Evolutionary conservation across 2,888 invertebrate genomes (phyloP), one percentile per base, ranked within the genome.

Genomic region (Caenorhabditis angaria): DNA sequence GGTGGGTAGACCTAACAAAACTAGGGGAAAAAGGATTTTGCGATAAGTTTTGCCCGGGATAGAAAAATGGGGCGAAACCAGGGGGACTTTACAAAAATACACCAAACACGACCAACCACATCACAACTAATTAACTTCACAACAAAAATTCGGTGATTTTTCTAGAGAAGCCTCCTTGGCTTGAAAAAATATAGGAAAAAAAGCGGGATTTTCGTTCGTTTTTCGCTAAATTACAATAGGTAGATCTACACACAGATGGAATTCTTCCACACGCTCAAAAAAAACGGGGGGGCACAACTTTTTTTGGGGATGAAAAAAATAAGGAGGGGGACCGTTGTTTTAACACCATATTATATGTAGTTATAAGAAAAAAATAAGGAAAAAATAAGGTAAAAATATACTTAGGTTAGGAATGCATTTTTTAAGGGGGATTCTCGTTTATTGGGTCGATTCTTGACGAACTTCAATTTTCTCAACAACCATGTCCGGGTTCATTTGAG

Each of bases 401-500:
- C n/a, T n/a, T n/a, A n/a, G n/a, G 32, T 32, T 5, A 12, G 32
- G 32, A 32, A 32, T 32, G 32, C 32, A 18, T 41, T 3, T 41
- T 10, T 5, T 3, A 41, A 12, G 6, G 41, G 3, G 47, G 41
- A 47, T 50, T 24, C 24, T n/a, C 28, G 28, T 28, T 41, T 68
- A 73, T 54, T 73, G 68, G 6, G 77, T 72, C 0, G 77, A 67
- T 70, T 81, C 82, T 63, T 83, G 84, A 29, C 82, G 77, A 28
- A 86, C 83, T 60, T 87, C 87, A 54, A 87, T 83, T 69, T 85
- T 85, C 70, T 88, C 84, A 24, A 87, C 86, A 54, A 94, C 95
- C 94, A 97, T 94, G 90, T 97, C 96, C 24, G 97, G 97, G 90
- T 97, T 97, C 95, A 97, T 96, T 78, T 94, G 94, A 72, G 97